Evolutionary conservation across 2,113 vertebrate genomes (phyloP).

Genomic region (Pseudolaguvia tuberculata): DNA sequence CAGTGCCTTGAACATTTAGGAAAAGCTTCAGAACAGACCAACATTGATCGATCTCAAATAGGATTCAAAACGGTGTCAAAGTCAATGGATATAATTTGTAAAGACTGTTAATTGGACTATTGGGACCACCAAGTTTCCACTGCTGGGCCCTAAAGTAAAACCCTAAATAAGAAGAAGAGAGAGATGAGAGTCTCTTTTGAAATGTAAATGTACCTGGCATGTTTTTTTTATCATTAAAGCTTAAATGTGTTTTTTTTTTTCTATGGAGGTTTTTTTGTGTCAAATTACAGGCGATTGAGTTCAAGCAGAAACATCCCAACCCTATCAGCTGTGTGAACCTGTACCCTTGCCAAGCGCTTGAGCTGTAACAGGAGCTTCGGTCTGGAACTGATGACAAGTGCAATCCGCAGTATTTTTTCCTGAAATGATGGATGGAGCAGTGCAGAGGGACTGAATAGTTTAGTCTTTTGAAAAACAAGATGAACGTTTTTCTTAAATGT

Average conservation of each 20-base stretch:
- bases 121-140: too few species aligned
- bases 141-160: too few species aligned
- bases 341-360: background rate
- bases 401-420: background rate
- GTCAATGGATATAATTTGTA: too few species aligned
- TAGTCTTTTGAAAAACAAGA: background rate
- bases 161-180: too few species aligned
- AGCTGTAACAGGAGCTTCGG: slow-evolving; percentile 38
- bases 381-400: background rate
- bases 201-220: fast-evolving
- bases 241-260: background rate
- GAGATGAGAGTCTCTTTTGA: too few species aligned
- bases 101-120: too few species aligned
- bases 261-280: slow-evolving; percentile 17
- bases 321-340: background rate
- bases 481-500: background rate
- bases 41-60: background rate
- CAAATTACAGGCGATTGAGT: slow-evolving; percentile 12
- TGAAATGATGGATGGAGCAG: slow-evolving; percentile 22
- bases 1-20: too few species aligned
- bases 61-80: background rate
- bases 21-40: background rate
- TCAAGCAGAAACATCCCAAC: slow-evolving; percentile 29
- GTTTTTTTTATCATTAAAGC: too few species aligned
- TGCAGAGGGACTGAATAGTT: slow-evolving; percentile 6